Evolutionary conservation across 2,888 invertebrate species (phyloP), one percentile per base, ranked within the genome.

Genomic region (Brassicogethes aeneus): DNA sequence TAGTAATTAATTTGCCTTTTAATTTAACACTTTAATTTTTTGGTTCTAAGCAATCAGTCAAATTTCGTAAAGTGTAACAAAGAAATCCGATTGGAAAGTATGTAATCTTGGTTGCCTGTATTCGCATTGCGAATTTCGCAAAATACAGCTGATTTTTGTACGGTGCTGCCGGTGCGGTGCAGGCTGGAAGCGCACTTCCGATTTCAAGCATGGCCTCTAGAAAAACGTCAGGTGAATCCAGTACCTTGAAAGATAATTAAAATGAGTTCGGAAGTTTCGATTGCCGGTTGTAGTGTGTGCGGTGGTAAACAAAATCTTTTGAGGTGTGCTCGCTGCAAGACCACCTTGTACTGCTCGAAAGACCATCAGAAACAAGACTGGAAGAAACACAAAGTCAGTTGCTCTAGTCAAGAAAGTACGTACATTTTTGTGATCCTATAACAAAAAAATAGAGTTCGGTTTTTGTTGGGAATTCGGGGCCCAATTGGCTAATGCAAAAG

Each of bases 321-420:
- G 47, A 77, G 85, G 55, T 89, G 89, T 68, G 77, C 79, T 51
- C 77, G 82, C 53, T 90, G 90, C 65, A 80, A 82, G 60, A 68
- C 67, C 44, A 74, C 78, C 37, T 82, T 79, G 66, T 90, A 90
- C 66, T 90, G 89, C 68, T 82, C 80, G 44, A 82, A 78, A 53
- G 80, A 80, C 47, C 89, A 90, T 64, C 89, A 89, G 67, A 78
- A 76, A 48, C 71, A 77, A 56, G 84, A 89, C 62, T 89, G 88
- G 88, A 80, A 79, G 60, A 73, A 71, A 51, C 89, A 90, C 61
- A 86, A 80, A 70, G 68, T 66, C 52, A 70, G 73, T 53, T 82
- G 82, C 36, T 32, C 16, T 10, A 23, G 23, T 23, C 23, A 5
- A 10, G n/a, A n/a, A n/a, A n/a, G n/a, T n/a, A n/a, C n/a, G n/a